phyloP scores from a whole-genome alignment of 2,113 vertebrate genomes.

The Carollia perspicillata region DNA sequence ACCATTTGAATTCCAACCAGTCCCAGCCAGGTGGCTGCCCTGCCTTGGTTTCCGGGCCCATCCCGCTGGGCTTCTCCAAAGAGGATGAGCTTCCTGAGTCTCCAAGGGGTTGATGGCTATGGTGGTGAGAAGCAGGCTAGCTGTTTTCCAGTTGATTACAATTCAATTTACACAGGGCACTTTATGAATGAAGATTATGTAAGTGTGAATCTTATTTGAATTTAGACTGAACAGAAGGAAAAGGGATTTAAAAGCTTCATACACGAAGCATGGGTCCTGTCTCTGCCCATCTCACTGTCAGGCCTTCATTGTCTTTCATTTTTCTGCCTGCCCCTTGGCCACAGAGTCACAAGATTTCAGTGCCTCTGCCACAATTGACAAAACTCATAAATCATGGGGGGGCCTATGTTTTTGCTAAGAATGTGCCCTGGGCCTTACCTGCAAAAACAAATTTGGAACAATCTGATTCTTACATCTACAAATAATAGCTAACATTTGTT shows the following conservation, averaged over 20 bases:
- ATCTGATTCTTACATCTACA: not conserved
- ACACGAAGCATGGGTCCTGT: not conserved
- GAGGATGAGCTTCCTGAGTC: not conserved
- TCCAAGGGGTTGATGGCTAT: not conserved
- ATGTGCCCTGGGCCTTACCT: not conserved
- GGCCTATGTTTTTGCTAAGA: not conserved
- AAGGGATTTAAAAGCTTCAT: not conserved
- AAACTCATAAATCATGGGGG: not conserved
- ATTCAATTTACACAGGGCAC: not conserved
- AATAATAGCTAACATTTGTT: not conserved
- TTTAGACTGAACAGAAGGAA: not conserved
- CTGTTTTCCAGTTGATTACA: not conserved
- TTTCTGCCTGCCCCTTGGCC: not conserved
- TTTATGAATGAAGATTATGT: not conserved
- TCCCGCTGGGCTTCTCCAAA: not conserved
- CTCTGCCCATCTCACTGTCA: not conserved
- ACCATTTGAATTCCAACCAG: not conserved
- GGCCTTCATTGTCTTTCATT: not conserved
- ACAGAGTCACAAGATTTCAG: not conserved
- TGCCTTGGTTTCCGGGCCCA: no score
- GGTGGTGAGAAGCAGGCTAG: not conserved
- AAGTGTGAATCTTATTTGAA: not conserved
- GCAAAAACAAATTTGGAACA: not conserved
- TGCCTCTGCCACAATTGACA: not conserved
- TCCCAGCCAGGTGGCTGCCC: not conserved